phyloP scores from a whole-genome alignment of 37 sponge, comb jelly and placozoan species.

The Ephydatia muelleri region DNA sequence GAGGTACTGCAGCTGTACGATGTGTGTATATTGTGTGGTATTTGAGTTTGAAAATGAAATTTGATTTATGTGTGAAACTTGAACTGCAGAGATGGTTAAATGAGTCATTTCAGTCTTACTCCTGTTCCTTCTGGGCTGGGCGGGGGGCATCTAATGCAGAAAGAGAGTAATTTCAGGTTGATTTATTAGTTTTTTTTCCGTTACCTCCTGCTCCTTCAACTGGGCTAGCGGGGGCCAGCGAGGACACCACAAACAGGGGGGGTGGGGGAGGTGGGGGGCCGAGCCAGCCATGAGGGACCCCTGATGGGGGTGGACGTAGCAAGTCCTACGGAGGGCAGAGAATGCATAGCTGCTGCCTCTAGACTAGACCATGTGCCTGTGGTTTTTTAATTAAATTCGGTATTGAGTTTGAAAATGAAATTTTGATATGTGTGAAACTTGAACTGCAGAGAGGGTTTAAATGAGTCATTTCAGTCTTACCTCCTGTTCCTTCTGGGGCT shows the following conservation, averaged over 20 bases:
- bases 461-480: conserved; percentile 1
- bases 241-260: background rate
- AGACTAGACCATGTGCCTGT: background rate
- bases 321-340: conserved; percentile 1
- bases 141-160: conserved; percentile 1
- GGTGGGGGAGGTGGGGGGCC: conserved; percentile 1
- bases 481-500: background rate
- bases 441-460: background rate
- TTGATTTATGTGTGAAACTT: background rate
- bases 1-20: conserved; percentile 1
- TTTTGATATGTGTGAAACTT: conserved; percentile 1
- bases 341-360: conserved; percentile 1
- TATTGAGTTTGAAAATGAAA: conserved; percentile 1
- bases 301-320: conserved; percentile 1
- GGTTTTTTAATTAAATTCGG: background rate
- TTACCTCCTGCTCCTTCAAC: background rate
- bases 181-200: conserved; percentile 1
- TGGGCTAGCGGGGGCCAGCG: background rate
- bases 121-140: conserved; percentile 1
- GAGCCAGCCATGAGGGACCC: conserved; percentile 1
- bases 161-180: conserved; percentile 1
- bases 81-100: conserved; percentile 1
- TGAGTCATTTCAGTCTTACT: conserved; percentile 1
- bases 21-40: conserved; percentile 1
- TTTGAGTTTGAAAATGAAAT: conserved; percentile 1